Conservation (phyloP, 1,140 invertebrate genomes). For the Anoplophora glabripennis region DNA sequence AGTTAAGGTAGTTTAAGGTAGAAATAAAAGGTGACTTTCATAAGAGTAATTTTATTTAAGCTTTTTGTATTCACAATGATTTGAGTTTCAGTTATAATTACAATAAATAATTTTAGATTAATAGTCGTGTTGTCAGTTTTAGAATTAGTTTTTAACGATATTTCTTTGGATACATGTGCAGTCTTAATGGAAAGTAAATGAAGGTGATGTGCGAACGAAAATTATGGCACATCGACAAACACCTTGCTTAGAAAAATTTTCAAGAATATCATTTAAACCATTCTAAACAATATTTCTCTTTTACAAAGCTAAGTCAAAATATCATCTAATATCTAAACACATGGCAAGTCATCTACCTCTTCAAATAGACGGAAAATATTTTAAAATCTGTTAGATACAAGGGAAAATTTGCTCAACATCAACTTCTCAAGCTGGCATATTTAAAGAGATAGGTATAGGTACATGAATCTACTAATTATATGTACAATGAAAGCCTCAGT, state of each 20-base stretch:
- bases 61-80: constrained; percentile 54
- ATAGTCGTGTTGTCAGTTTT: constrained; percentile 20
- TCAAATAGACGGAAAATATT: constrained; percentile 17
- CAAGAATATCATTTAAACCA: neutral
- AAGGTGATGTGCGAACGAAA: constrained; percentile 24
- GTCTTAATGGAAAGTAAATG: constrained; percentile 27
- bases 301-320: constrained; percentile 8
- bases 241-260: constrained; percentile 20
- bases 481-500: constrained; percentile 39
- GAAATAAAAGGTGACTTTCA: neutral
- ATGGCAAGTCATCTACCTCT: constrained; percentile 25
- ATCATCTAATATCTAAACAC: constrained; percentile 21
- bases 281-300: constrained; percentile 1
- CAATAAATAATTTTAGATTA: constrained; percentile 30
- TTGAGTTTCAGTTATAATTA: constrained; percentile 40
- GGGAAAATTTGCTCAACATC: constrained; percentile 14
- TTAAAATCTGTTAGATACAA: constrained; percentile 10
- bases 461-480: constrained; percentile 18
- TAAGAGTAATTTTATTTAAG: constrained; percentile 52
- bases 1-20: neutral
- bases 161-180: constrained; percentile 39
- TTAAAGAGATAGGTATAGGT: constrained; percentile 8
- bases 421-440: constrained; percentile 13
- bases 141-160: constrained; percentile 17
- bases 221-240: constrained; percentile 26